Conservation (phyloP, 2,888 invertebrate species). For the Melolontha melolontha region DNA sequence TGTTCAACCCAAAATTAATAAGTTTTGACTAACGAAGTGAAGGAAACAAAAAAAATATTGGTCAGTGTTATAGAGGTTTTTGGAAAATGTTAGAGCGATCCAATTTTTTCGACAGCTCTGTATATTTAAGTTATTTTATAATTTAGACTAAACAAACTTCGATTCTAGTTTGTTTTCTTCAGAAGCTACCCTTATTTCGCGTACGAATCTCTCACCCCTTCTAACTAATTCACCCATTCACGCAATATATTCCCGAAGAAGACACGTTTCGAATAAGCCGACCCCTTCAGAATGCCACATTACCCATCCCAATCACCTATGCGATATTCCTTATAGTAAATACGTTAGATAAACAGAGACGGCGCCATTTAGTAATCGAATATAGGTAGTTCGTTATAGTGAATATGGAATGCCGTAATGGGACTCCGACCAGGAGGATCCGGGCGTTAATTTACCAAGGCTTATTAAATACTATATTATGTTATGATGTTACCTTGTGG, state of each 20-base stretch:
- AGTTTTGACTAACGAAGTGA: no score
- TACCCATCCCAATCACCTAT: conserved; percentile 4
- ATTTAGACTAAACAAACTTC: no score
- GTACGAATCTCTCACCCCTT: background rate
- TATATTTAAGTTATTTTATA: no score
- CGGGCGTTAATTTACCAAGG: conserved; percentile 64
- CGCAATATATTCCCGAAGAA: conserved; percentile 35
- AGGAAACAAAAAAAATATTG: no score
- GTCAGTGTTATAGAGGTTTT: no score
- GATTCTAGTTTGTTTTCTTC: no score
- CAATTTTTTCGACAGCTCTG: no score
- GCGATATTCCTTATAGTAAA: background rate
- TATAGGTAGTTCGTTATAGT: conserved; percentile 62
- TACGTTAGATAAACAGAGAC: no score
- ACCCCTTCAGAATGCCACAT: conserved; percentile 19
- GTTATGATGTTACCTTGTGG: conserved; percentile 64
- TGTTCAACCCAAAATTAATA: no score
- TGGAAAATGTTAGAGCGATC: no score
- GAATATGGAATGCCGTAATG: conserved; percentile 64
- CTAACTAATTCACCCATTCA: conserved; percentile 14
- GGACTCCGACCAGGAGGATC: conserved; percentile 48
- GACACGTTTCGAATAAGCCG: conserved; percentile 30
- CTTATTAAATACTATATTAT: conserved; percentile 67
- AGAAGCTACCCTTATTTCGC: background rate
- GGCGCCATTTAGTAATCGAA: conserved; percentile 55